Base-by-base conservation (phyloP, 2,113 vertebrate genomes). In the Aleadryas rufinucha region DNA sequence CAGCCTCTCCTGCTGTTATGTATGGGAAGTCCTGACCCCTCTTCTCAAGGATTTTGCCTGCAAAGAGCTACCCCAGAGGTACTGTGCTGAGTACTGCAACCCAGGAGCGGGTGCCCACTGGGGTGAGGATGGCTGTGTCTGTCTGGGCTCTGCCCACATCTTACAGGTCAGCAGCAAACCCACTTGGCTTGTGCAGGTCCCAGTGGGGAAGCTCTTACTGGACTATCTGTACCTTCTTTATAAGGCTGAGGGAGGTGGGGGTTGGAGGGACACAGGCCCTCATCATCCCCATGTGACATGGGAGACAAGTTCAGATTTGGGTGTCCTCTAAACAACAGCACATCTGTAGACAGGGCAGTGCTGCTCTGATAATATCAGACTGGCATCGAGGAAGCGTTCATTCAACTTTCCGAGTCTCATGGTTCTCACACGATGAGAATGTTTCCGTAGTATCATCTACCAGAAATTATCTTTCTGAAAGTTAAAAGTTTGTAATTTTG, bases 71-170 rank as follows among this genome's bases (percentile, higher is more conserved):
- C 7, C 8, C 4, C 64, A 63, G 64, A 49, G 45, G 21, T 66
- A 8, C 28, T 59, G 45, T 69, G 45, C 69, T 57, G 59, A 35
- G 24, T 50, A 16, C 16, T 66, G 20, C 1, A 13, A 72, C 6
- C 11, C 37, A 35, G 64, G 52, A 71, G 42, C 0, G 0, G 22
- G 13, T 31, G 15, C 31, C 33, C 33, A 26, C 21, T 1, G 0
- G 9, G 13, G 20, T 4, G 4, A 66, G 63, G 13, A n/a, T 30
- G 28, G 17, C 54, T 0, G 0, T 37, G 56, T 71, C 45, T 83
- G 10, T 54, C 24, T 60, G 45, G 44, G 26, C n/a, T 66, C 33
- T 76, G 57, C 16, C 24, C 45, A n/a, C 0, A 0, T 54, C 47
- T 86, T 52, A 65, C 33, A 60, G 16, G 5, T n/a, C 76, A 83